Base-by-base conservation (phyloP, 2,797 vertebrate species). In the Artibeus jamaicensis region DNA sequence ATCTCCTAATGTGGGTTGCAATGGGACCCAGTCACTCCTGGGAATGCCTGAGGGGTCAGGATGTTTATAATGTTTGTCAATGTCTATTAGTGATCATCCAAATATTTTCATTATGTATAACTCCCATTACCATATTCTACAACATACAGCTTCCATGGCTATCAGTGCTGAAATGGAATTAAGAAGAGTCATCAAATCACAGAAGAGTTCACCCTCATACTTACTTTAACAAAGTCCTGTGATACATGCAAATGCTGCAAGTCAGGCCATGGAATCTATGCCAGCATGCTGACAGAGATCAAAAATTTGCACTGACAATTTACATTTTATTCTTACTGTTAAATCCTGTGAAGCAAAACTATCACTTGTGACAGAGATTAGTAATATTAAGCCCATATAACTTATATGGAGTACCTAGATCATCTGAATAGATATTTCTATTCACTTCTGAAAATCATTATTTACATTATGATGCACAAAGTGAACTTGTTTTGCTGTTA, bases 401-500 rank as follows among this genome's bases (percentile, higher is more conserved):
- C 9, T 29, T 65, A 42, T 59, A 67, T 48, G 9, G 26, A 34
- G 16, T 37, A 71, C 24, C 53, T 67, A 74, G 26, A 39, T 46
- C 8, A 82, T 48, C 16, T 48, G 16, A 18, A 24, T 21, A 86
- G n/a, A 34, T 16, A 59, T 84, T 87, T 79, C 22, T 50, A 70
- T 68, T 39, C 12, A 34, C 18, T 81, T 90, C 21, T 46, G 34
- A 78, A 93, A 89, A 83, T 18, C 22, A 12, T 14, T 16, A 15
- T n/a, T 94, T 81, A 83, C 24, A 65, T 88, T 29, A 55, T 22
- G 48, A 46, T 32, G 10, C 16, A 57, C 42, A 62, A 53, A 86
- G 8, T 46, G 34, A 50, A 93, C 68, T 62, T 76, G 3, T 71
- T 94, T 93, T 93, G 16, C 82, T 89, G 15, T 93, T 83, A 93